phyloP scores from a whole-genome alignment of 1,140 invertebrate species.

The Telenomus remus region DNA sequence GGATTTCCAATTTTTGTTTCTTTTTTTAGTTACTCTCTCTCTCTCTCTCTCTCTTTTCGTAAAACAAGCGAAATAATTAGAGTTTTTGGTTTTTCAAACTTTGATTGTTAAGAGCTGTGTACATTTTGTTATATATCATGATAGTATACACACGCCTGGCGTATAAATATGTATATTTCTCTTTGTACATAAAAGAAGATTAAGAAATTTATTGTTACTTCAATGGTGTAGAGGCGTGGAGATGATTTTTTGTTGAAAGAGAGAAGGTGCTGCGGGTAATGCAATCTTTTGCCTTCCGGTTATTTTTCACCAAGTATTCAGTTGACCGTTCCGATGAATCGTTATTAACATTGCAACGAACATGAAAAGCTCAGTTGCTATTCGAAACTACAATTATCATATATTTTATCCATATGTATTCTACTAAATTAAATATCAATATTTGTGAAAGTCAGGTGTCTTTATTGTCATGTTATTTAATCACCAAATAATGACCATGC shows the following conservation, averaged over 20 bases:
- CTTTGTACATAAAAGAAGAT: constrained; percentile 3
- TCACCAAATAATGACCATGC: constrained; percentile 41
- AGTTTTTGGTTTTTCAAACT: constrained; percentile 44
- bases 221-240: not conserved
- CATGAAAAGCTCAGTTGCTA: constrained; percentile 5
- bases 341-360: not conserved
- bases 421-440: constrained; percentile 66
- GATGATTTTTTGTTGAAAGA: too few relatives aligned
- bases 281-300: not conserved
- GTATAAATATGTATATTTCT: constrained; percentile 8
- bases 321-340: not conserved
- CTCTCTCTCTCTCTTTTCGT: too few relatives aligned
- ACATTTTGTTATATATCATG: constrained; percentile 62
- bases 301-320: too few relatives aligned
- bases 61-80: constrained; percentile 34
- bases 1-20: too few relatives aligned
- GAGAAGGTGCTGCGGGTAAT: not conserved
- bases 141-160: constrained; percentile 52
- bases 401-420: constrained; percentile 66
- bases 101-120: constrained; percentile 54
- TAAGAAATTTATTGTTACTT: constrained; percentile 12
- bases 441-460: constrained; percentile 62
- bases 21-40: too few relatives aligned
- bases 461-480: constrained; percentile 60
- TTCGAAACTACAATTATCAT: constrained; percentile 45